Evolutionary conservation across 2,888 invertebrate genomes (phyloP).

Genomic region (Phengaris arion): DNA sequence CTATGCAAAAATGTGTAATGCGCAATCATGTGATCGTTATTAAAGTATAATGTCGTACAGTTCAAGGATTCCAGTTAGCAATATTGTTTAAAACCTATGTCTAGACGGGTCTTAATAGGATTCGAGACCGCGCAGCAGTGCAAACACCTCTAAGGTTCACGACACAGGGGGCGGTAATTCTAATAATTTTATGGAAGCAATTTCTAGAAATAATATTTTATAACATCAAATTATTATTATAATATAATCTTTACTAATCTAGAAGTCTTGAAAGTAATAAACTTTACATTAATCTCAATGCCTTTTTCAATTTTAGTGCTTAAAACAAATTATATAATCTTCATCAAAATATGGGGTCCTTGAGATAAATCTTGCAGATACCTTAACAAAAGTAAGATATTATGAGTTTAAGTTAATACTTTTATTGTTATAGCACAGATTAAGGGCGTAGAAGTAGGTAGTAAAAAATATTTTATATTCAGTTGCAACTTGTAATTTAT

Average conservation of each 20-base stretch:
- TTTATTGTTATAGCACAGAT: not conserved
- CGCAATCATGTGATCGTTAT: constrained; percentile 27
- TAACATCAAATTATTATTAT: not conserved
- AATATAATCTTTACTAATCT: not conserved
- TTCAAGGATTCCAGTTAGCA: constrained; percentile 35
- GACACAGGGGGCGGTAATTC: not conserved
- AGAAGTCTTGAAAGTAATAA: not conserved
- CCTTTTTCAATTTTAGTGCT: not conserved
- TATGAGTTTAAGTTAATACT: not conserved
- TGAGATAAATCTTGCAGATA: not conserved
- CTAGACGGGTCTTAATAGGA: constrained; percentile 35
- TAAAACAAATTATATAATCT: not conserved
- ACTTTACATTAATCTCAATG: not conserved
- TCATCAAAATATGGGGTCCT: not conserved
- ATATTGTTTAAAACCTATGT: constrained; percentile 36
- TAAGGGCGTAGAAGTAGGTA: too few species aligned
- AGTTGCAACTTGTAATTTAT: too few species aligned
- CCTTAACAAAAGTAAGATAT: not conserved
- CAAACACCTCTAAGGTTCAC: constrained; percentile 24
- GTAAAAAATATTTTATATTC: too few species aligned
- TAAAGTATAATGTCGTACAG: constrained; percentile 33
- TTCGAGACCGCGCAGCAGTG: constrained; percentile 47
- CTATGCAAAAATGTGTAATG: constrained; percentile 19
- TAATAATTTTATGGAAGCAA: not conserved
- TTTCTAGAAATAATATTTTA: not conserved